Base-by-base conservation (phyloP, 2,888 invertebrate genomes). In the Dynastes maya region DNA sequence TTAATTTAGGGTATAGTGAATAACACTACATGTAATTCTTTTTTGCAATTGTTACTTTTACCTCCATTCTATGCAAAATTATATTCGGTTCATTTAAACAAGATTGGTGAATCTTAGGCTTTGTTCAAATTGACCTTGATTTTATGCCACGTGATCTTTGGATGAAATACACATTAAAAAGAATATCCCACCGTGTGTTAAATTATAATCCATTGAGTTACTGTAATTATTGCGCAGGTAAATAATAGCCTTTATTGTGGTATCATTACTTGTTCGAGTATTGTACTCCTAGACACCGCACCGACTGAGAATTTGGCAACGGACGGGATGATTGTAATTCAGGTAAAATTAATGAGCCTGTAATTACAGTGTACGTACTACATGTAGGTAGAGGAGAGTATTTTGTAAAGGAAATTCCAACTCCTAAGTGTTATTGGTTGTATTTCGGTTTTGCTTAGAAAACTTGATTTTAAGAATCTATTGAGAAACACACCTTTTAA, bases 221-320 rank as follows among this genome's bases (percentile, higher is more conserved):
- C 27, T 49, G 51, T 68, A 68, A 68, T 49, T 3, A 68, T 67
- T 68, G 68, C 51, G 49, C 49, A 49, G 68, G 45, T 68, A 49
- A 68, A 68, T 68, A 68, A 68, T 51, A 51, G 27, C 27, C 49
- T 68, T 37, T 49, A 68, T 51, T 68, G 29, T 68, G 22, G 22
- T 68, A 49, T 45, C 8, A 45, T 68, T 68, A 68, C 68, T 64
- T 55, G 64, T 0, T 49, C 49, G 45, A 68, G 45, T 68, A 68
- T 79, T 84, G 82, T 84, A 82, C 37, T 71, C 37, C 6, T 55
- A 37, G 71, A 58, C 40, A 58, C 58, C 61, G 37, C 40, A 58
- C 58, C 61, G 37, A 16, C 29, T 45, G 29, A 61, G 61, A 72
- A 72, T 72, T 72, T 55, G 58, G 72, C 72, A 72, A 72, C 61